phyloP scores from a whole-genome alignment of 2,113 vertebrate species.

The Poeciliopsis occidentalis region DNA sequence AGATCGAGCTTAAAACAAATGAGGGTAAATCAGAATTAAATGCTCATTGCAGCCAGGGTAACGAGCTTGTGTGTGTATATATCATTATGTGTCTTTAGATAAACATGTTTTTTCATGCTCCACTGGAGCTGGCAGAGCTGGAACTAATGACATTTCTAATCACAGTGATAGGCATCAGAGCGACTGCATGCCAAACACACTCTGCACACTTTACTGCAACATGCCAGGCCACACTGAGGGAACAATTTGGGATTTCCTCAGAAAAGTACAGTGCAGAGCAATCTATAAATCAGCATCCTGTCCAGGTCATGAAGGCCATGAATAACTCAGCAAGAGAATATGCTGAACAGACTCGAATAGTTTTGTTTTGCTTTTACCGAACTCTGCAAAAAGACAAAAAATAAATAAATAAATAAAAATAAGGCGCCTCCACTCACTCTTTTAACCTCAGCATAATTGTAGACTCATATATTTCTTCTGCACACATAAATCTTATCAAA shows the following conservation, averaged over 20 bases:
- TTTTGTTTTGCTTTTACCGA: background rate
- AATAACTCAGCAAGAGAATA: slow-evolving; percentile 5
- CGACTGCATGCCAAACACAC: slow-evolving; percentile 68
- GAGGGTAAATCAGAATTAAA: background rate
- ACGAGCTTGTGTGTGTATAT: background rate
- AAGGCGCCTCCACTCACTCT: background rate
- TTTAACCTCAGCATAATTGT: background rate
- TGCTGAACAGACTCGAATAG: slow-evolving; percentile 8
- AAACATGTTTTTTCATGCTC: slow-evolving; percentile 65
- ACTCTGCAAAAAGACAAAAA: slow-evolving; percentile 21
- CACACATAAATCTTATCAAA: slow-evolving; percentile 13
- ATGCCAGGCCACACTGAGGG: slow-evolving; percentile 51
- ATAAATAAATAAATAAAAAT: background rate
- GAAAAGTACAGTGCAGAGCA: slow-evolving; percentile 20
- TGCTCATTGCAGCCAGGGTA: background rate
- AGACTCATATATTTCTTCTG: background rate
- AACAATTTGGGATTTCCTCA: slow-evolving; percentile 53
- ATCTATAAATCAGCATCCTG: slow-evolving; percentile 11
- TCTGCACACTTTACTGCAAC: slow-evolving; percentile 49
- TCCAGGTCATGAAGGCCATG: background rate
- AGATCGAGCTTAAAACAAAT: background rate
- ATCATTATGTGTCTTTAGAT: slow-evolving; percentile 36
- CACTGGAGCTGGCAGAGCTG: slow-evolving; percentile 64
- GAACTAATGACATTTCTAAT: slow-evolving; percentile 75
- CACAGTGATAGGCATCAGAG: slow-evolving; percentile 73